Conservation (phyloP, 2,113 vertebrate genomes). For the Platysternon megacephalum region DNA sequence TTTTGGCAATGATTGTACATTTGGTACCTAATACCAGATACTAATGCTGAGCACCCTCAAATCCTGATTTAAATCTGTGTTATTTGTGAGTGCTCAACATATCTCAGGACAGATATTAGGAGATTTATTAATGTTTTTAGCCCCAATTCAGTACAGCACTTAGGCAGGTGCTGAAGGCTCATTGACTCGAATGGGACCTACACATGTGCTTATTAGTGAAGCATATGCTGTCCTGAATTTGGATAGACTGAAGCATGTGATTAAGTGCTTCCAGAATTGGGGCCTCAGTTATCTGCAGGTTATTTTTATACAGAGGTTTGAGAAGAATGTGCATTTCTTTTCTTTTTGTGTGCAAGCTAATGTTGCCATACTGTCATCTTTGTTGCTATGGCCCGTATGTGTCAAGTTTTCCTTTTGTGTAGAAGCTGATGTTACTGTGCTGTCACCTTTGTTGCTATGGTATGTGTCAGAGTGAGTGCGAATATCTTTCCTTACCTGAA, state of each 20-base stretch:
- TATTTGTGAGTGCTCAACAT: accelerated
- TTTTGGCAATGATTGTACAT: not conserved
- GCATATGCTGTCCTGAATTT: not conserved
- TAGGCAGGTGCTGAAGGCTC: not conserved
- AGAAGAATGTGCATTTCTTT: not conserved
- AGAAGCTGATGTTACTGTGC: not conserved
- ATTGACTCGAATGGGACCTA: not conserved
- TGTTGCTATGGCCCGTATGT: not conserved
- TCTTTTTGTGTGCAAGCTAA: not conserved
- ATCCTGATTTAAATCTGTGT: not conserved
- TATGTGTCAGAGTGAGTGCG: not conserved
- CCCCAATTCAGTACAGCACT: accelerated
- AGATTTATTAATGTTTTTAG: not conserved
- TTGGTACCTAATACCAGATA: not conserved
- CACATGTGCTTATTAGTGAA: not conserved
- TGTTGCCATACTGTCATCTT: not conserved
- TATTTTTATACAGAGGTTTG: not conserved
- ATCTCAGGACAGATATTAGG: not conserved
- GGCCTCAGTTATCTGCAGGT: not conserved
- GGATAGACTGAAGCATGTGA: not conserved
- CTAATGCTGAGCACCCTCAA: not conserved
- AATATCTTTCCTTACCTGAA: not conserved
- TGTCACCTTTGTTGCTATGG: not conserved
- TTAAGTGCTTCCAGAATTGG: not conserved
- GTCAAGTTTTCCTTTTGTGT: not conserved